Conservation (phyloP, 1,140 invertebrate species). For the Drosophila pandora region DNA sequence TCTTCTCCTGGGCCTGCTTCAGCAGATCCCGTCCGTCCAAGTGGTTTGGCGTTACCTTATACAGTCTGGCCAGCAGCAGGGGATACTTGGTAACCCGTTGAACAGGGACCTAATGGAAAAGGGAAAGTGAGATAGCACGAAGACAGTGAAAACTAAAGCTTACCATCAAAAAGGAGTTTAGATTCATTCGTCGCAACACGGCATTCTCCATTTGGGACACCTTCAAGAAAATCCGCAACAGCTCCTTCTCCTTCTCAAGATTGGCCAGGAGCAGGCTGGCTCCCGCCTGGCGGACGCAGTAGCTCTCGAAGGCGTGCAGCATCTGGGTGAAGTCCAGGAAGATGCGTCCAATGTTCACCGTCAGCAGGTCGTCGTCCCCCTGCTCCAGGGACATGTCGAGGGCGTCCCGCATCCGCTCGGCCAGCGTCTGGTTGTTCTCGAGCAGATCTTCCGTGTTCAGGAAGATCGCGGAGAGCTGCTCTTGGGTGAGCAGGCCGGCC, state of each 20-base stretch:
- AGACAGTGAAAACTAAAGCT: slow-evolving; percentile 31
- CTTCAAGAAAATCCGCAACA: slow-evolving; percentile 96
- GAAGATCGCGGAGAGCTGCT: slow-evolving; percentile 95
- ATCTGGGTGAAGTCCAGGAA: slow-evolving; percentile 96
- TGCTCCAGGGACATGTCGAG: slow-evolving; percentile 93
- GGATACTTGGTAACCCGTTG: slow-evolving; percentile 97
- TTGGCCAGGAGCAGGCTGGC: slow-evolving; percentile 95
- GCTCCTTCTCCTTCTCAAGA: slow-evolving; percentile 97
- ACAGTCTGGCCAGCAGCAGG: slow-evolving; percentile 93
- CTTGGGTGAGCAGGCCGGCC: slow-evolving; percentile 91
- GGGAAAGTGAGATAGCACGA: background rate
- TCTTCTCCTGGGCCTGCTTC: slow-evolving; percentile 94
- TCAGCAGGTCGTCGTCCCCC: slow-evolving; percentile 91
- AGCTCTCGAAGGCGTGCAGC: slow-evolving; percentile 97
- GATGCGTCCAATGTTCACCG: slow-evolving; percentile 95
- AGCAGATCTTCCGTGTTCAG: slow-evolving; percentile 96
- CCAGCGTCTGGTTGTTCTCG: slow-evolving; percentile 93
- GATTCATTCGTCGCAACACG: slow-evolving; percentile 95
- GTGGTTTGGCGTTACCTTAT: slow-evolving; percentile 94
- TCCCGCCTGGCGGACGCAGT: slow-evolving; percentile 95
- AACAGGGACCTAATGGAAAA: slow-evolving; percentile 88
- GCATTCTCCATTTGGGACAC: slow-evolving; percentile 99
- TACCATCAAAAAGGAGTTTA: slow-evolving; percentile 98
- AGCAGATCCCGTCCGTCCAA: slow-evolving; percentile 91
- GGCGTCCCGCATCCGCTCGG: slow-evolving; percentile 93